Evolutionary conservation across 2,888 invertebrate genomes (phyloP).

Genomic region (Pyrrhia umbra): DNA sequence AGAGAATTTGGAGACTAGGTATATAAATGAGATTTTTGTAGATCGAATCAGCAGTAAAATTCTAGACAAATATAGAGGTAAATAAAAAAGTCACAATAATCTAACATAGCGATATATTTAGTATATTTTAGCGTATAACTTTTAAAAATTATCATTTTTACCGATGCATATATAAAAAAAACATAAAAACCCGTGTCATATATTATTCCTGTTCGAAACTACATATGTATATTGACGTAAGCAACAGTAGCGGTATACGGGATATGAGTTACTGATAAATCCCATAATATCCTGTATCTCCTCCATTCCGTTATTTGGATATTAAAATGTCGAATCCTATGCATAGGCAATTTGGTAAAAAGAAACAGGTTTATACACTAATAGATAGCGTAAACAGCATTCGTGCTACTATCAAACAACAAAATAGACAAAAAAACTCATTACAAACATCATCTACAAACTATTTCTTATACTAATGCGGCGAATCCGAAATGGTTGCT

Average conservation of each 20-base stretch:
- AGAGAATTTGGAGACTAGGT: not conserved
- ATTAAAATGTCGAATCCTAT: slow-evolving; percentile 5
- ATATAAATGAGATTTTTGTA: not conserved
- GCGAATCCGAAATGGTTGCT: slow-evolving; percentile 50
- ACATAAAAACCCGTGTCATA: too few relatives aligned
- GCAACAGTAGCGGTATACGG: not conserved
- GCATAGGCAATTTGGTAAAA: not conserved
- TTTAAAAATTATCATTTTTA: too few relatives aligned
- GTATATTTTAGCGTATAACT: too few relatives aligned
- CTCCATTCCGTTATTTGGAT: slow-evolving; percentile 6
- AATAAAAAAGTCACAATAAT: too few relatives aligned
- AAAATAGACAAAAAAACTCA: slow-evolving; percentile 29
- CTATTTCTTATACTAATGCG: slow-evolving; percentile 45
- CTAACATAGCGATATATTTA: too few relatives aligned
- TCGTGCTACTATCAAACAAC: slow-evolving; percentile 9
- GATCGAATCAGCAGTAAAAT: too few relatives aligned
- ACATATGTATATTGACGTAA: not conserved
- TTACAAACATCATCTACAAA: slow-evolving; percentile 48
- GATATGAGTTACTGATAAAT: slow-evolving; percentile 13
- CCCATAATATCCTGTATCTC: not conserved
- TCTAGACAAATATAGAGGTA: too few relatives aligned
- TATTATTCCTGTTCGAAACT: too few relatives aligned
- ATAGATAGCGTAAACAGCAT: not conserved
- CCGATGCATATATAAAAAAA: too few relatives aligned
- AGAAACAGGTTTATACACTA: not conserved